phyloP scores from a whole-genome alignment of 23 tunicate genomes.

The Halocynthia aurantium region DNA sequence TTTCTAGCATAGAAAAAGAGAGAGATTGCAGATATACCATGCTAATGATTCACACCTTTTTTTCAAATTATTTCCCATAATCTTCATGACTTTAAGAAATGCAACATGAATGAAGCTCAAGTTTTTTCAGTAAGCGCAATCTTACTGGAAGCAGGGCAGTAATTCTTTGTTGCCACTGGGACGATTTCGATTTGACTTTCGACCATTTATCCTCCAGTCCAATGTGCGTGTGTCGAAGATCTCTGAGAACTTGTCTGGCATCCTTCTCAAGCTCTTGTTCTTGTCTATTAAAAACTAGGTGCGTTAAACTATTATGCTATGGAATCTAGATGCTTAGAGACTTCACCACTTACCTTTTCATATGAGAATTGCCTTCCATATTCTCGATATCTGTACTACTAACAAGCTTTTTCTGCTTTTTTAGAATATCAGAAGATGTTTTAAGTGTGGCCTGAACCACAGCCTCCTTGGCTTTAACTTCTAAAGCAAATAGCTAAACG shows the following conservation, averaged over 20 bases:
- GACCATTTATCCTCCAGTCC: conserved; percentile 51
- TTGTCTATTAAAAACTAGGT: neutral
- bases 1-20: neutral
- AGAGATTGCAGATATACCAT: neutral
- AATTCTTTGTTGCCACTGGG: conserved; percentile 41
- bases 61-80: neutral
- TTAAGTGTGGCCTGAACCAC: conserved; percentile 4
- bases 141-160: conserved; percentile 30
- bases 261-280: conserved; percentile 17
- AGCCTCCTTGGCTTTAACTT: conserved; percentile 18
- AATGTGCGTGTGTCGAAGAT: conserved; percentile 9
- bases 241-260: conserved; percentile 14
- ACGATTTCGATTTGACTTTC: conserved; percentile 21
- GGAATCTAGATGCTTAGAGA: neutral
- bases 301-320: neutral
- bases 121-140: too few species aligned
- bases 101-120: too few species aligned
- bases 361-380: neutral
- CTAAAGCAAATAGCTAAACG: conserved; percentile 9
- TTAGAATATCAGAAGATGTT: conserved; percentile 16
- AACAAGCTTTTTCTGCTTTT: neutral
- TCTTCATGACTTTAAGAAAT: neutral
- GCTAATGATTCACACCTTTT: too few species aligned
- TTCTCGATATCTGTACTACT: neutral
- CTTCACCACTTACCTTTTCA: neutral